Evolutionary conservation across 2,113 vertebrate genomes (phyloP).

Genomic region (Cynopterus brachyotis): DNA sequence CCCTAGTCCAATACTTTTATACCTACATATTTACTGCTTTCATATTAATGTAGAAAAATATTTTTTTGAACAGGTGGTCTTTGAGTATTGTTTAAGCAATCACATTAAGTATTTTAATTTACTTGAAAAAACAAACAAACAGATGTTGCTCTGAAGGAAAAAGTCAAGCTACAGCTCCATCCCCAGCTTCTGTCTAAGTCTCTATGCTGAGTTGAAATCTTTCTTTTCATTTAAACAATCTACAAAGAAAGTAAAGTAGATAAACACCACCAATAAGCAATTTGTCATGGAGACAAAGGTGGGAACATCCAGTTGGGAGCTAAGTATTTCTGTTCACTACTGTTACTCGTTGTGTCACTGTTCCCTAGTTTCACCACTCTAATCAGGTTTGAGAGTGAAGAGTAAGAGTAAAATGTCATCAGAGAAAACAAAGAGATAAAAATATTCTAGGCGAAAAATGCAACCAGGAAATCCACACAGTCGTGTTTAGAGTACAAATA

Average conservation of each 20-base stretch:
- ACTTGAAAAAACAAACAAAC: neutral
- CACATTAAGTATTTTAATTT: slow-evolving; percentile 10
- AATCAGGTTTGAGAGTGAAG: neutral
- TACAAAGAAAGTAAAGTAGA: neutral
- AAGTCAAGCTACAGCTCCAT: neutral
- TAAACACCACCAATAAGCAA: neutral
- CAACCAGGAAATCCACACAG: neutral
- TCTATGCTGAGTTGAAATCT: neutral
- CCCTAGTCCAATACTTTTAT: neutral
- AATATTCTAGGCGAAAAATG: neutral
- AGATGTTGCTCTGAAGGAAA: neutral
- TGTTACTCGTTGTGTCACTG: neutral
- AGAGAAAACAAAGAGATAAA: neutral
- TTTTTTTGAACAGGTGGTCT: slow-evolving; percentile 27
- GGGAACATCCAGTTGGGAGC: neutral
- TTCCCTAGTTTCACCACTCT: neutral
- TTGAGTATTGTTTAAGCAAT: neutral
- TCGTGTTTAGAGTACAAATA: neutral
- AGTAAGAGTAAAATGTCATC: neutral
- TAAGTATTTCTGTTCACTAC: neutral
- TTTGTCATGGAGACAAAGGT: neutral
- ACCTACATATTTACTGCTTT: neutral
- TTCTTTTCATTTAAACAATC: neutral
- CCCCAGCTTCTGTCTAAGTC: neutral
- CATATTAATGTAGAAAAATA: neutral